These are phyloP conservation scores for Apotomis capreana DNA, from an alignment of 2,888 invertebrate genomes.

Conservation along the genomic window DNA sequence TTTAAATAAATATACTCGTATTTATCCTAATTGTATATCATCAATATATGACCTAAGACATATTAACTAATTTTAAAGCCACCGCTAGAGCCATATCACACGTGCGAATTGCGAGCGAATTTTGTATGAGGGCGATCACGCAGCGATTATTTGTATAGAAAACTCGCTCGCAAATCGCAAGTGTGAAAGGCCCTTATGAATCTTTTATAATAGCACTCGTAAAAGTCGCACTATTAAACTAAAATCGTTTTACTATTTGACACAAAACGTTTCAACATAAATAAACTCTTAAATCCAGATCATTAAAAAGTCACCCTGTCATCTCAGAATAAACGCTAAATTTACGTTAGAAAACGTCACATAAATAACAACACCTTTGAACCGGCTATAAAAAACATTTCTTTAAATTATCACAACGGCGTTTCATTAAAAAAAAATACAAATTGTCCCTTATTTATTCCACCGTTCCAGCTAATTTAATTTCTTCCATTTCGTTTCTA, in stretches of 20 bases:
- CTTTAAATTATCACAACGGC: conserved; percentile 25
- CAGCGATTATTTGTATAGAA: no score
- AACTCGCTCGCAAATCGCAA: no score
- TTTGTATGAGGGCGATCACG: no score
- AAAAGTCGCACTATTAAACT: no score
- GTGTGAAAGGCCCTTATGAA: no score
- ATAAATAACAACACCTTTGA: conserved; percentile 1
- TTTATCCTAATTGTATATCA: no score
- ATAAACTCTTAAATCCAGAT: not conserved
- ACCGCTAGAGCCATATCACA: no score
- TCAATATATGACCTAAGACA: no score
- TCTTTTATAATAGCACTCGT: no score
- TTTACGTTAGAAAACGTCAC: not conserved
- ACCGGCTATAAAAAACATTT: conserved; percentile 16
- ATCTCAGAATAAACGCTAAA: not conserved
- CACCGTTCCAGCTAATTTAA: conserved; percentile 37
- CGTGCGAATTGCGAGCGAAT: no score
- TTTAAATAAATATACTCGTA: no score
- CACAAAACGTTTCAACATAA: not conserved
- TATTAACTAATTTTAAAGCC: no score
- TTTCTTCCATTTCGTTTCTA: conserved; percentile 40
- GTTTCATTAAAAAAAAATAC: conserved; percentile 32
- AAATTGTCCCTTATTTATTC: conserved; percentile 38
- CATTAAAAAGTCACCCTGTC: not conserved
- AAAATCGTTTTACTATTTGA: not conserved